These are phyloP conservation scores for Leucophenga montana DNA, from an alignment of 2,888 invertebrate genomes.

Conservation along the genomic window DNA sequence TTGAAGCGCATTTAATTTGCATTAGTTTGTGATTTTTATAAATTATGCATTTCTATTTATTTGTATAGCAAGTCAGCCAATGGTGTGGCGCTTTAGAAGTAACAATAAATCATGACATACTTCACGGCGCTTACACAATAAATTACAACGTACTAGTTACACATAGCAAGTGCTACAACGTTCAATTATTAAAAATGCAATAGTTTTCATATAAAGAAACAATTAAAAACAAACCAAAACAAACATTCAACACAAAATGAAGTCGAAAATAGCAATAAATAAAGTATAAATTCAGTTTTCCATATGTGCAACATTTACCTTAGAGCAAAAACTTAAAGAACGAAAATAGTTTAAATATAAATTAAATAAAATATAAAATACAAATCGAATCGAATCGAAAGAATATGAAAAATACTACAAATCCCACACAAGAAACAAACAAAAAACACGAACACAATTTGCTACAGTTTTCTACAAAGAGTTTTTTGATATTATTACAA, in stretches of 20 bases:
- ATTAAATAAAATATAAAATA: conserved; percentile 20
- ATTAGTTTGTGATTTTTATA: conserved; percentile 3
- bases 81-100: no score
- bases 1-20: no score
- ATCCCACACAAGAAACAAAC: conserved; percentile 9
- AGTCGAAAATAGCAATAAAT: conserved; percentile 11
- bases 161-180: no score
- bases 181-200: no score
- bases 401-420: background rate
- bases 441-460: conserved; percentile 23
- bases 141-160: background rate
- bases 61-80: background rate
- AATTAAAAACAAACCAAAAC: conserved; percentile 32
- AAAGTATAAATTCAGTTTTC: conserved; percentile 26
- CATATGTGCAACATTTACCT: conserved; percentile 24
- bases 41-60: no score
- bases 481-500: no score
- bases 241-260: no score
- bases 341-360: conserved; percentile 36
- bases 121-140: background rate
- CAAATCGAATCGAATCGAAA: background rate
- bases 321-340: conserved; percentile 19
- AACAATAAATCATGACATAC: background rate
- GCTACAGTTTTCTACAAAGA: conserved; percentile 1
- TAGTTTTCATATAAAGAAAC: conserved; percentile 16